Percentiles rank a stretch among this genome's conserved stretches.
Evolutionary conservation across 2,113 vertebrate genomes (phyloP).

Genomic region (Thymallus thymallus): DNA sequence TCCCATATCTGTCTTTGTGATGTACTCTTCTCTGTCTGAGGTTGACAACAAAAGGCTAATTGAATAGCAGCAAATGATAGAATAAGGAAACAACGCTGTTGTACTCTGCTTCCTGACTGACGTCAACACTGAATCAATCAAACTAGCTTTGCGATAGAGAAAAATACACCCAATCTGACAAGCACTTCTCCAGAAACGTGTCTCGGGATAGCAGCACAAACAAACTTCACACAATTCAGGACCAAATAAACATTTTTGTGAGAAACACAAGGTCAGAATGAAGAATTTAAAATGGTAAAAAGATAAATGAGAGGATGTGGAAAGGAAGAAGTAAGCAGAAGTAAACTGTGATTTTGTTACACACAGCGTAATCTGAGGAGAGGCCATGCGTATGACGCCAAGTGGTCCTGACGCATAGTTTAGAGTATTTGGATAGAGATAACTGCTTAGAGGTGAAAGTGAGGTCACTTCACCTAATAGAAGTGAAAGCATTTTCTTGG

Average conservation of each 20-base stretch:
- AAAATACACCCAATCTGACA: conserved; percentile 24
- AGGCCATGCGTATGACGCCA: conserved; percentile 18
- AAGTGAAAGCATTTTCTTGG: no score
- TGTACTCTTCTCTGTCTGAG: conserved; percentile 45
- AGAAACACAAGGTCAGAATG: background rate
- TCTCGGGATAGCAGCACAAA: conserved; percentile 19
- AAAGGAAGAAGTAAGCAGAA: conserved; percentile 26
- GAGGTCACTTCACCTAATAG: conserved; percentile 16
- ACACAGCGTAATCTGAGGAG: conserved; percentile 26
- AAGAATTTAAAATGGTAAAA: conserved; percentile 31
- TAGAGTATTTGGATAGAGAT: background rate
- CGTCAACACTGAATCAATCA: conserved; percentile 38
- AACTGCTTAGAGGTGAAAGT: conserved; percentile 5
- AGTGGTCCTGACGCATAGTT: conserved; percentile 4
- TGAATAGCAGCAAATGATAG: conserved; percentile 35
- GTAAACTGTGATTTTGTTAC: background rate
- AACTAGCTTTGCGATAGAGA: conserved; percentile 23
- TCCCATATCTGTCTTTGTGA: conserved; percentile 14
- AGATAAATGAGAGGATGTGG: conserved; percentile 41
- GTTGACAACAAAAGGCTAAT: conserved; percentile 46
- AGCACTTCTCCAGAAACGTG: background rate
- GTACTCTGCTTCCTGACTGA: conserved; percentile 28
- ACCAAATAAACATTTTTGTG: conserved; percentile 22
- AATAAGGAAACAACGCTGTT: conserved; percentile 16
- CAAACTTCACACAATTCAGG: conserved; percentile 31